Base-by-base conservation (phyloP, 1,140 invertebrate species). In the Grapholita molesta region DNA sequence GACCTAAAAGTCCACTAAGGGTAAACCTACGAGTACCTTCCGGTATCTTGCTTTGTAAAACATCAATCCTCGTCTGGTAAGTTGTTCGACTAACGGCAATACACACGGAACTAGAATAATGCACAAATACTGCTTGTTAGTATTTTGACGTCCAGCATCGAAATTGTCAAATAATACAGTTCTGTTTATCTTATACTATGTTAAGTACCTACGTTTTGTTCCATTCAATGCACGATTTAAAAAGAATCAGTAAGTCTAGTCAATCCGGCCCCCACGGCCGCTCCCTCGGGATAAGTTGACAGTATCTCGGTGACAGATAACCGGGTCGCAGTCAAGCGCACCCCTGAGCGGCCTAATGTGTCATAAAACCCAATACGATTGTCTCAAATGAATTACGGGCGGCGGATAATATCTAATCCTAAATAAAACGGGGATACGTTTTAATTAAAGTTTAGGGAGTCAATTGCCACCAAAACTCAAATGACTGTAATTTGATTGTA, bases 331-430 rank as follows among this genome's bases (percentile, higher is more conserved):
- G 64, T 38, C 64, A 64, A 15, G 71, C 70, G 48, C 77, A 72
- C 78, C 69, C 75, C 69, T 55, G 66, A 53, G 66, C 55, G 12
- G 53, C 61, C 70, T 88, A 88, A 90, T 88, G 88, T 86, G 88
- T 90, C 86, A 87, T 87, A 90, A 90, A 83, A 83, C 83, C 77
- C 77, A 74, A 79, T 77, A 75, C 78, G 75, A 83, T 86, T 84
- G 81, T 82, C 80, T 80, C 78, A 69, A 74, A 76, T 78, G 77
- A 80, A 73, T 77, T 77, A 78, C 72, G 38, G 57, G 30, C 66
- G 42, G 55, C n/a, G 55, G 74, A 76, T 82, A 76, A 30, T 15
- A 75, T 77, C 73, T 72, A 75, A 81, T 66, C 71, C 70, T 71
- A 73, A 73, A 77, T 70, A 71, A 75, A 61, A 30, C 55, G 55